A percentile compares a stretch with the other conserved stretches of the same genome.
Evolutionary conservation across 2,113 vertebrate species (phyloP).

Genomic region (Canis aureus): DNA sequence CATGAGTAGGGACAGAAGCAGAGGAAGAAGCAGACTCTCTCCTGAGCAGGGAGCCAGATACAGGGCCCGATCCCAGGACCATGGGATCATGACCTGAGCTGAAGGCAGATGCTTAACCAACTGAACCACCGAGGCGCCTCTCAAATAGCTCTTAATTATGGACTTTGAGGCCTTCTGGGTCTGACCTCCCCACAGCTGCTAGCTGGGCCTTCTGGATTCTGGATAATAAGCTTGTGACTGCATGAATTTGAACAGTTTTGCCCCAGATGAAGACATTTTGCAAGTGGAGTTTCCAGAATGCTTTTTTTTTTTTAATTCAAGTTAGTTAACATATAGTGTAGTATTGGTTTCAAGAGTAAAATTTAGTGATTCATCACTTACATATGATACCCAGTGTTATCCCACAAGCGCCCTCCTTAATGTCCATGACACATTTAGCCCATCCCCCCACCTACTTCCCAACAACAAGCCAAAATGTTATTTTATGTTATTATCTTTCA

Average conservation of each 20-base stretch:
- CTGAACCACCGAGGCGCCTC: too few species aligned
- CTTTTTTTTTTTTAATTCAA: not conserved
- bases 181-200: not conserved
- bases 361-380: not conserved
- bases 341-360: not conserved
- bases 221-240: not conserved
- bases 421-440: not conserved
- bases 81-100: too few species aligned
- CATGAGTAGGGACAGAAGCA: too few species aligned
- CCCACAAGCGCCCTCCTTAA: not conserved
- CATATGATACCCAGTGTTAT: not conserved
- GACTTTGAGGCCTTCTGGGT: not conserved
- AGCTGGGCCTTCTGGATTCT: slow-evolving; percentile 2
- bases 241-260: not conserved
- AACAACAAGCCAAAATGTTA: not conserved
- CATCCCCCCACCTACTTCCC: not conserved
- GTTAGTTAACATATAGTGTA: not conserved
- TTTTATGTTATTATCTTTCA: not conserved
- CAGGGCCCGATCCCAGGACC: too few species aligned
- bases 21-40: too few species aligned
- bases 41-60: too few species aligned
- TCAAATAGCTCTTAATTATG: not conserved
- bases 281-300: slow-evolving; percentile 8
- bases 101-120: too few species aligned
- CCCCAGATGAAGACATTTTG: not conserved